phyloP scores from a whole-genome alignment of 1,140 invertebrate species.

The Drosophila nigromelanica region DNA sequence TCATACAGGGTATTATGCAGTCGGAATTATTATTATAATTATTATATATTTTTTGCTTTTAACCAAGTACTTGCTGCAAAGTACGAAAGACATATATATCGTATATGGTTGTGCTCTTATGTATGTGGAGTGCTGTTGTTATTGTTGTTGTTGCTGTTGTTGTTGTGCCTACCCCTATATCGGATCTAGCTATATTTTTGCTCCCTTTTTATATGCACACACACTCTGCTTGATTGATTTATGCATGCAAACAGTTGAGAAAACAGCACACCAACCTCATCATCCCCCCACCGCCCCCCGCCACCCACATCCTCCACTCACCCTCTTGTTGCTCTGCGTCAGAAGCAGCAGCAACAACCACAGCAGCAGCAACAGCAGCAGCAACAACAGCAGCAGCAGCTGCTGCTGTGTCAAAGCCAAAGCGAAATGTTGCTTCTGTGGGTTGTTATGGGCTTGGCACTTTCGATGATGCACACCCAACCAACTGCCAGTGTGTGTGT shows the following conservation, averaged over 20 bases:
- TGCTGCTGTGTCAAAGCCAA: constrained; percentile 20
- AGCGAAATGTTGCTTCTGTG: constrained; percentile 18
- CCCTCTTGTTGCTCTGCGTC: neutral
- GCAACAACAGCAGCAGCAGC: constrained; percentile 16
- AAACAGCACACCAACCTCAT: neutral
- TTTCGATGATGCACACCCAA: too few relatives aligned
- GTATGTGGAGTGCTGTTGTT: constrained; percentile 10
- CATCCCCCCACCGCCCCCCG: too few relatives aligned
- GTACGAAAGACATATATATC: neutral
- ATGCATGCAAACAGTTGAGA: constrained; percentile 59
- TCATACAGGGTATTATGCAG: constrained; percentile 5
- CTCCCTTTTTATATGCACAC: constrained; percentile 47
- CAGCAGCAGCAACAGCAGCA: neutral
- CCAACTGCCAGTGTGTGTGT: too few relatives aligned
- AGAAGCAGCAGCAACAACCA: neutral
- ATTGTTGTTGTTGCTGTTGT: constrained; percentile 25
- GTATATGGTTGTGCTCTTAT: constrained; percentile 1
- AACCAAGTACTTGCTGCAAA: neutral
- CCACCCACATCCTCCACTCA: neutral
- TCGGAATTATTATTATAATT: neutral
- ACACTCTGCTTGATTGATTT: constrained; percentile 74
- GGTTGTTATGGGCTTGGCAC: neutral
- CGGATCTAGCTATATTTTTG: constrained; percentile 14
- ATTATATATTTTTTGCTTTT: neutral
- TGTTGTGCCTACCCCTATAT: constrained; percentile 38